Evolutionary conservation across 2,113 vertebrate genomes (phyloP).

Genomic region (Nothoprocta perdicaria): DNA sequence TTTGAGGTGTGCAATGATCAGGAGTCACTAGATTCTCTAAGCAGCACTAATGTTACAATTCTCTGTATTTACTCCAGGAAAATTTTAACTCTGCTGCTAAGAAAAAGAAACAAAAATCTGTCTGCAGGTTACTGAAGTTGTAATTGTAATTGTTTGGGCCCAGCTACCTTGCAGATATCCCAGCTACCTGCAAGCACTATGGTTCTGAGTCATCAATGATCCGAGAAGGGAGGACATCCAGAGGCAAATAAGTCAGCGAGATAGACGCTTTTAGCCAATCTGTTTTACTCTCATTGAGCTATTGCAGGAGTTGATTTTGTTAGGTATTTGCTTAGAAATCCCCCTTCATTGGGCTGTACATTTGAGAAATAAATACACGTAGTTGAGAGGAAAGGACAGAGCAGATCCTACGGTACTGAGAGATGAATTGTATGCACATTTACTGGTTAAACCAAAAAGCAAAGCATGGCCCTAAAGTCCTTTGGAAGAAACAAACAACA

Average conservation of each 20-base stretch:
- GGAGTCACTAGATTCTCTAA: not conserved
- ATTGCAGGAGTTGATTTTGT: not conserved
- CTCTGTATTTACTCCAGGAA: not conserved
- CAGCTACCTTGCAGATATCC: too few relatives aligned
- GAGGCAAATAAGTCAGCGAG: not conserved
- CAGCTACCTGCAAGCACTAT: not conserved
- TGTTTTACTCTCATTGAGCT: not conserved
- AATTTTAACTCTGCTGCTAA: not conserved
- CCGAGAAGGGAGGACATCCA: not conserved
- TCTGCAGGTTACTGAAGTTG: not conserved
- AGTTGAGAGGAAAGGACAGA: not conserved
- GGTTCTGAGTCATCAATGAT: not conserved
- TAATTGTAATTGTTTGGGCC: not conserved
- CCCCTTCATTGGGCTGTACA: not conserved
- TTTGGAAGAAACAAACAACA: not conserved
- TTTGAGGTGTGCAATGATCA: not conserved
- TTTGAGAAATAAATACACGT: not conserved
- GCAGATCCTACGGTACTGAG: not conserved
- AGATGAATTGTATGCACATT: not conserved
- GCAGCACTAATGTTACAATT: not conserved
- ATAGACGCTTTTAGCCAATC: not conserved
- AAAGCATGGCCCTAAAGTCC: not conserved
- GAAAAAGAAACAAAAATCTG: not conserved
- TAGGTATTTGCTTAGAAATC: not conserved
- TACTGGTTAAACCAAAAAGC: not conserved